Evolutionary conservation across 2,113 vertebrate species (phyloP).

Genomic region (Boulengerochromis microlepis): DNA sequence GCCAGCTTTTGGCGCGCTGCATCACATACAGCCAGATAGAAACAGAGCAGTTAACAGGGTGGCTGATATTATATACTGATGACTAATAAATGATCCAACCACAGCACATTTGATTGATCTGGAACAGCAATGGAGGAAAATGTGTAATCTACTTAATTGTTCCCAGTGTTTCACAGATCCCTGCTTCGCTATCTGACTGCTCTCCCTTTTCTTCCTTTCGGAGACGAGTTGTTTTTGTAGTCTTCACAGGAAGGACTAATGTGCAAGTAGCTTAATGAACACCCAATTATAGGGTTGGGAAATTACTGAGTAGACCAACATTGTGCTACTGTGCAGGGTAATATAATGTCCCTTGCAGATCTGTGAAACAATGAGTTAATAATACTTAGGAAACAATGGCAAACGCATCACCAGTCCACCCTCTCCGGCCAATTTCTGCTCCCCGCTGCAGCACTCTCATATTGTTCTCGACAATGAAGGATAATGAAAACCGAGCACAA

Average conservation of each 20-base stretch:
- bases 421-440: background rate
- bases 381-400: slow-evolving; percentile 33
- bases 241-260: slow-evolving; percentile 24
- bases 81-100: background rate
- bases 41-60: background rate
- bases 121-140: background rate
- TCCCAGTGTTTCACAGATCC: background rate
- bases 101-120: background rate
- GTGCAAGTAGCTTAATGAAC: slow-evolving; percentile 7
- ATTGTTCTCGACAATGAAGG: slow-evolving; percentile 16
- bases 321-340: background rate
- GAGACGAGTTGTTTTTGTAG: background rate
- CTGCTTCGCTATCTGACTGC: background rate
- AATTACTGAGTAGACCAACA: slow-evolving; percentile 34
- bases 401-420: slow-evolving; percentile 9
- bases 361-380: slow-evolving; percentile 24
- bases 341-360: background rate
- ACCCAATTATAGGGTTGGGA: slow-evolving; percentile 11
- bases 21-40: background rate
- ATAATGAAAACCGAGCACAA: slow-evolving; percentile 12
- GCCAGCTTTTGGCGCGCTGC: background rate
- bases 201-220: background rate
- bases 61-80: background rate
- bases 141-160: background rate
- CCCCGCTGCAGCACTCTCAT: background rate